Conservation (phyloP, 2,888 invertebrate species). For the Acronicta leporina region DNA sequence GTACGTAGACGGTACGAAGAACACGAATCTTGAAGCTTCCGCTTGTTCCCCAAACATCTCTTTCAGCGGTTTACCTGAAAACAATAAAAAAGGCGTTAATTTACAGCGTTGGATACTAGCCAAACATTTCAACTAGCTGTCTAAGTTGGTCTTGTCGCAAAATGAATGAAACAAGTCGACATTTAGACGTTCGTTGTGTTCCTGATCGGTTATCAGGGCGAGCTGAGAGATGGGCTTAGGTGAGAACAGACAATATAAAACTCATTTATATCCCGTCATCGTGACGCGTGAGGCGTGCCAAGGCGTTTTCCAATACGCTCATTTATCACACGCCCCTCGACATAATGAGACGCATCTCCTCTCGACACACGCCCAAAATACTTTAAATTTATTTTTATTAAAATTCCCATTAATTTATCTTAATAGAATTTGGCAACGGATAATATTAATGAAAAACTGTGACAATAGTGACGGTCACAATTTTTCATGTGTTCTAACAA, state of each 20-base stretch:
- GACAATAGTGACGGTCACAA: conserved; percentile 33
- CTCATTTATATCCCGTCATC: conserved; percentile 86
- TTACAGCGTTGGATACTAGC: conserved; percentile 83
- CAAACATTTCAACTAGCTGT: conserved; percentile 86
- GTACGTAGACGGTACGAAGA: conserved; percentile 49
- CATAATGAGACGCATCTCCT: conserved; percentile 85
- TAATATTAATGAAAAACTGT: conserved; percentile 57
- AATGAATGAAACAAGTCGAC: conserved; percentile 83
- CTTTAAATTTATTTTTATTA: conserved; percentile 79
- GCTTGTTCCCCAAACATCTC: conserved; percentile 72
- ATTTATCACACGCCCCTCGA: conserved; percentile 84
- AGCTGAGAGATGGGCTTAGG: conserved; percentile 82
- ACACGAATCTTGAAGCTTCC: conserved; percentile 69
- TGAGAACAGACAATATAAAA: conserved; percentile 86
- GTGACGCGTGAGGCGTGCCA: conserved; percentile 83
- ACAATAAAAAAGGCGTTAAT: conserved; percentile 85
- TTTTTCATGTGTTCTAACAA: conserved; percentile 43
- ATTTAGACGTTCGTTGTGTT: conserved; percentile 72
- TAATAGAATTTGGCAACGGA: conserved; percentile 63
- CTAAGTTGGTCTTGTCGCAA: conserved; percentile 82
- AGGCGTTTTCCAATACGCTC: conserved; percentile 86
- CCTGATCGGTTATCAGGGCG: conserved; percentile 78
- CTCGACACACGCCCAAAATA: conserved; percentile 77
- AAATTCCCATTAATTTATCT: conserved; percentile 68
- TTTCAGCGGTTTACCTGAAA: conserved; percentile 87